These are phyloP conservation scores for Mus caroli DNA, from an alignment of 2,797 vertebrate genomes.

Conservation along the genomic window DNA sequence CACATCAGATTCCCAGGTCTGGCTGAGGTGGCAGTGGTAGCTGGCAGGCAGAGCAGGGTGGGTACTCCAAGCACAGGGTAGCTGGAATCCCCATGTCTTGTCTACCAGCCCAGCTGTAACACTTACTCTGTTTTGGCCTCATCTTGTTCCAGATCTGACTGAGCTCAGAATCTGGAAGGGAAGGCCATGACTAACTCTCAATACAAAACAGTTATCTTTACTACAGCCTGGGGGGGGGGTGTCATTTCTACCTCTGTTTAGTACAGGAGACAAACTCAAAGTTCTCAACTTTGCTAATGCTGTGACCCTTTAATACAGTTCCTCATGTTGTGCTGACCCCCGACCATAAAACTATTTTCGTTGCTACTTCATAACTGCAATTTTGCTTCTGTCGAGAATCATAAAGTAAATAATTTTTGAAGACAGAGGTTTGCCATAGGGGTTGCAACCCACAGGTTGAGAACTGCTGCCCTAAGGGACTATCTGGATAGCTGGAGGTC, in stretches of 20 bases:
- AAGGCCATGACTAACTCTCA: not conserved
- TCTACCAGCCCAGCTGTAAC: not conserved
- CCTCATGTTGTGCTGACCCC: not conserved
- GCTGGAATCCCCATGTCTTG: not conserved
- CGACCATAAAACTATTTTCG: not conserved
- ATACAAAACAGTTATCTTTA: not conserved
- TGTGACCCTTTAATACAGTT: not conserved
- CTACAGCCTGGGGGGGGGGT: not conserved
- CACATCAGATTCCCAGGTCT: not conserved
- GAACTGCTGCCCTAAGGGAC: not conserved
- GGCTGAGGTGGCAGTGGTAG: not conserved
- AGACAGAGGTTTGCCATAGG: not conserved
- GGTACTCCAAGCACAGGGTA: not conserved
- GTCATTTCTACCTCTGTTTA: not conserved
- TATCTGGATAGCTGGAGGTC: not conserved
- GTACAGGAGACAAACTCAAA: not conserved
- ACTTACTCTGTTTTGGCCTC: not conserved
- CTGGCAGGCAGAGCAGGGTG: not conserved
- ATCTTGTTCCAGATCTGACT: slow-evolving; percentile 8
- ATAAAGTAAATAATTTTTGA: not conserved
- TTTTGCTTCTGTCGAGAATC: not conserved
- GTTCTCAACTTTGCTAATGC: not conserved
- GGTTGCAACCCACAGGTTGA: not conserved
- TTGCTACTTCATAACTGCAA: not conserved
- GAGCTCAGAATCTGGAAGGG: slow-evolving; percentile 23